These are phyloP conservation scores for Saguinus midas DNA, from an alignment of 2,113 vertebrate genomes.

Conservation along the genomic window DNA sequence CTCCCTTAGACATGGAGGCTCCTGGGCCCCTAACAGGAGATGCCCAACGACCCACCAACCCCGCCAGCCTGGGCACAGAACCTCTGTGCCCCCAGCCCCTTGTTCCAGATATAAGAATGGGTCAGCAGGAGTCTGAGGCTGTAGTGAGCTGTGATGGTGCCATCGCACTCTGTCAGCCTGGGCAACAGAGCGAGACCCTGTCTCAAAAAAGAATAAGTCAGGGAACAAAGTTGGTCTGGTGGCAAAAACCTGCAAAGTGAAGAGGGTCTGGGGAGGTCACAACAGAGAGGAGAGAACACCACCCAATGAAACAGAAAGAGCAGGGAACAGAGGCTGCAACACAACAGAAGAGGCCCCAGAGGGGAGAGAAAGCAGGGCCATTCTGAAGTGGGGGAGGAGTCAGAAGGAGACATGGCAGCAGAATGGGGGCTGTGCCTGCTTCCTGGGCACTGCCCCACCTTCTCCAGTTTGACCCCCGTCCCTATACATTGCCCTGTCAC, in stretches of 20 bases:
- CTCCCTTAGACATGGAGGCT: not conserved
- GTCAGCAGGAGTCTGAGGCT: not conserved
- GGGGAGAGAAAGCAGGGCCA: not conserved
- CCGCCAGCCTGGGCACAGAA: not conserved
- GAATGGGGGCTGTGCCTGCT: slow-evolving; percentile 76
- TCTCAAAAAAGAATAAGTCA: not conserved
- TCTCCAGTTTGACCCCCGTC: not conserved
- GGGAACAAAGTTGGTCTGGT: slow-evolving; percentile 59
- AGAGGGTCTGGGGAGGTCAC: slow-evolving; percentile 56
- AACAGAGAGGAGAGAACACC: slow-evolving; percentile 49
- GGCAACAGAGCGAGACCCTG: too few species aligned
- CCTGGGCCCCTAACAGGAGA: not conserved
- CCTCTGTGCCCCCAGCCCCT: not conserved
- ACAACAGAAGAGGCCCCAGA: not conserved
- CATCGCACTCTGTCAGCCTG: too few species aligned
- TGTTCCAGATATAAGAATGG: slow-evolving; percentile 55
- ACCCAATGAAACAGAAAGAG: not conserved
- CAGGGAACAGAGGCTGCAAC: not conserved
- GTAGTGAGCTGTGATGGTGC: too few species aligned
- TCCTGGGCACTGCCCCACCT: slow-evolving; percentile 49
- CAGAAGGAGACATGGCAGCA: slow-evolving; percentile 50
- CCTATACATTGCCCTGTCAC: not conserved
- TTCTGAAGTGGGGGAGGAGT: not conserved
- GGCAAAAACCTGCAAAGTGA: slow-evolving; percentile 81
- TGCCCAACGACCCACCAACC: not conserved